Percentiles rank a stretch among this genome's conserved stretches.
These are phyloP conservation scores for Caenorhabditis doughertyi DNA, from an alignment of 2,888 invertebrate species.

Conservation along the genomic window DNA sequence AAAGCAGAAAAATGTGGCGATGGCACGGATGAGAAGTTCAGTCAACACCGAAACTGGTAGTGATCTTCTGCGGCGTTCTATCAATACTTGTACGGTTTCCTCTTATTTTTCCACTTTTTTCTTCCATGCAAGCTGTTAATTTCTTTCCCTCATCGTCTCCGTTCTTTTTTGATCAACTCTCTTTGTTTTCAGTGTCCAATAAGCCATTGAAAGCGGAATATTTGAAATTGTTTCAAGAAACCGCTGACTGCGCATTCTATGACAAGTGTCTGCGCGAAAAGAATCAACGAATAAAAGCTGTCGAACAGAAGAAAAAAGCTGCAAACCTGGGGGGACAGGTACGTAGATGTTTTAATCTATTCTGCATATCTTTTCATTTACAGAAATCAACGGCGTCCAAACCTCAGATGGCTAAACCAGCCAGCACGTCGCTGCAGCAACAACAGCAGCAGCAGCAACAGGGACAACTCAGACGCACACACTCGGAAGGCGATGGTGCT, in stretches of 20 bases:
- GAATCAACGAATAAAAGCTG: constrained; percentile 28
- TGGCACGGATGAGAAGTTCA: constrained; percentile 22
- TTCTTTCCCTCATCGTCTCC: too few relatives aligned
- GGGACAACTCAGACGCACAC: constrained; percentile 57
- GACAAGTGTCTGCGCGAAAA: constrained; percentile 32
- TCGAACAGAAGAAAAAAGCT: constrained; percentile 31
- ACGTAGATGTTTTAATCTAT: neutral
- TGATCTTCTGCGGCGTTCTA: constrained; percentile 27
- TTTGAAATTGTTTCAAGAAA: constrained; percentile 42
- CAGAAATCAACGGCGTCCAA: constrained; percentile 15
- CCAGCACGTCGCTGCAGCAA: neutral
- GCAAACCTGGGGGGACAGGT: constrained; percentile 39
- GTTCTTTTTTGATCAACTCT: neutral
- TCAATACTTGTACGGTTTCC: constrained; percentile 44
- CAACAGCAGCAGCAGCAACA: constrained; percentile 25
- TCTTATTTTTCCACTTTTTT: neutral
- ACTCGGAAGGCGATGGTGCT: constrained; percentile 57
- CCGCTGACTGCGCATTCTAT: constrained; percentile 46
- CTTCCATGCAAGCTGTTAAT: too few relatives aligned
- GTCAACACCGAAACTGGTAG: constrained; percentile 40
- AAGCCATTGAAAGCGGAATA: constrained; percentile 41
- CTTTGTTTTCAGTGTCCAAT: constrained; percentile 33
- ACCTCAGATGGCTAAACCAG: constrained; percentile 25
- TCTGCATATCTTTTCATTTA: neutral
- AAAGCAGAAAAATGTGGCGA: constrained; percentile 13